phyloP scores from a whole-genome alignment of 1,140 invertebrate species.

The Daktulosphaira vitifoliae region DNA sequence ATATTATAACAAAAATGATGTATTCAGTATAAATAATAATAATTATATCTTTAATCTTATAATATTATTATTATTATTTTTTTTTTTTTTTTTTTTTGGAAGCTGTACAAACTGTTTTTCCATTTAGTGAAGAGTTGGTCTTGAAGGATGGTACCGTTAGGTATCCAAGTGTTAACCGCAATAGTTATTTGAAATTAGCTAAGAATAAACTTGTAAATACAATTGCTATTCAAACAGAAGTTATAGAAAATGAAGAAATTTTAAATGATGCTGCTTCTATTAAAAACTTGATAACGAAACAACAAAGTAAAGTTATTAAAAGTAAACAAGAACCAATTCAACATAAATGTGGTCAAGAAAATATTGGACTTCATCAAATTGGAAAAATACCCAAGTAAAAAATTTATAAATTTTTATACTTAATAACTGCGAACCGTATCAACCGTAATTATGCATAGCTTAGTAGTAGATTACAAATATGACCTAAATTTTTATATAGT shows the following conservation, averaged over 20 bases:
- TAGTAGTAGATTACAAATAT: no score
- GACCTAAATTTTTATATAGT: no score
- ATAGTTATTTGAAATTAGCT: not conserved
- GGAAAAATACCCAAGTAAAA: slow-evolving; percentile 24
- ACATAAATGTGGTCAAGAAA: not conserved
- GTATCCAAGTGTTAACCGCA: not conserved
- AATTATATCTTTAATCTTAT: no score
- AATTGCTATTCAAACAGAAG: not conserved
- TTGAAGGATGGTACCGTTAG: not conserved
- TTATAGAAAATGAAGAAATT: not conserved
- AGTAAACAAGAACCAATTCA: not conserved
- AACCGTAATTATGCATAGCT: no score
- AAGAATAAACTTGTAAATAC: not conserved
- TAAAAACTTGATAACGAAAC: not conserved
- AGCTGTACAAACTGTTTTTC: slow-evolving; percentile 20
- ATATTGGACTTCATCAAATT: not conserved
- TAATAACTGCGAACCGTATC: no score
- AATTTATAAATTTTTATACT: no score
- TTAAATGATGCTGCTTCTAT: not conserved
- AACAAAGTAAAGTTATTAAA: not conserved
- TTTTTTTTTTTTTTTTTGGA: not conserved
- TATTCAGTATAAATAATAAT: no score
- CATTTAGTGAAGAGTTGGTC: not conserved
- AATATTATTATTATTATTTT: no score
- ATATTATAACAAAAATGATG: no score